Conservation (phyloP, 1,140 invertebrate species). For the Nasonia giraulti region DNA sequence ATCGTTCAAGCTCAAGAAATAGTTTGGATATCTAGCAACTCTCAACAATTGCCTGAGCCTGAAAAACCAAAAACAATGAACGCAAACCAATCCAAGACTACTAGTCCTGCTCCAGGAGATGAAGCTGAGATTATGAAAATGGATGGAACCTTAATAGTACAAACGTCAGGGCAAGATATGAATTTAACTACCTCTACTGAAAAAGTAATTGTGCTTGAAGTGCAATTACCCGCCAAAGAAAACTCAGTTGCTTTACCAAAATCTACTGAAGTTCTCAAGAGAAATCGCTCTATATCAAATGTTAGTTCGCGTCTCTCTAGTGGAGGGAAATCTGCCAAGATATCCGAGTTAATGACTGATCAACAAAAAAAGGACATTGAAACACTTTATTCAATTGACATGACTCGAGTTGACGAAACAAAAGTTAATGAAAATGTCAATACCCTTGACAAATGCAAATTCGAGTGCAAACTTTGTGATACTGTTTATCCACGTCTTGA, state of each 20-base stretch:
- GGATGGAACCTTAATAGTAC: slow-evolving; percentile 34
- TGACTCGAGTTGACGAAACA: slow-evolving; percentile 56
- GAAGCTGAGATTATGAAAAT: slow-evolving; percentile 39
- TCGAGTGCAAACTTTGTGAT: slow-evolving; percentile 60
- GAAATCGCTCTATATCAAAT: slow-evolving; percentile 23
- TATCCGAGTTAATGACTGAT: slow-evolving; percentile 62
- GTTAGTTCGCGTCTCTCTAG: slow-evolving; percentile 11
- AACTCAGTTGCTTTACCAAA: background rate
- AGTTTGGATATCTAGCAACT: slow-evolving; percentile 49
- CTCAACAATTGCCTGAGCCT: slow-evolving; percentile 2
- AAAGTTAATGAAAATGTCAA: slow-evolving; percentile 56
- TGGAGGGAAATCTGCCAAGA: slow-evolving; percentile 51
- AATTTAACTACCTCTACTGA: slow-evolving; percentile 15
- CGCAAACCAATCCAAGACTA: slow-evolving; percentile 2
- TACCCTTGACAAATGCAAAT: slow-evolving; percentile 55
- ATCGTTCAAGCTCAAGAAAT: slow-evolving; percentile 42
- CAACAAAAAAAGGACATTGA: slow-evolving; percentile 62
- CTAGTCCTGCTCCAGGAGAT: slow-evolving; percentile 37
- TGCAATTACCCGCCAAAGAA: slow-evolving; percentile 46
- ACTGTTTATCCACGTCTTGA: slow-evolving; percentile 58
- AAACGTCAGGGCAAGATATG: slow-evolving; percentile 14
- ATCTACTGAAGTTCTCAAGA: background rate
- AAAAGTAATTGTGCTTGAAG: slow-evolving; percentile 45
- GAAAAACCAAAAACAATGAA: slow-evolving; percentile 38
- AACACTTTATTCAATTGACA: slow-evolving; percentile 57